phyloP scores from a whole-genome alignment of 1,140 invertebrate genomes.

The Chionoecetes opilio region DNA sequence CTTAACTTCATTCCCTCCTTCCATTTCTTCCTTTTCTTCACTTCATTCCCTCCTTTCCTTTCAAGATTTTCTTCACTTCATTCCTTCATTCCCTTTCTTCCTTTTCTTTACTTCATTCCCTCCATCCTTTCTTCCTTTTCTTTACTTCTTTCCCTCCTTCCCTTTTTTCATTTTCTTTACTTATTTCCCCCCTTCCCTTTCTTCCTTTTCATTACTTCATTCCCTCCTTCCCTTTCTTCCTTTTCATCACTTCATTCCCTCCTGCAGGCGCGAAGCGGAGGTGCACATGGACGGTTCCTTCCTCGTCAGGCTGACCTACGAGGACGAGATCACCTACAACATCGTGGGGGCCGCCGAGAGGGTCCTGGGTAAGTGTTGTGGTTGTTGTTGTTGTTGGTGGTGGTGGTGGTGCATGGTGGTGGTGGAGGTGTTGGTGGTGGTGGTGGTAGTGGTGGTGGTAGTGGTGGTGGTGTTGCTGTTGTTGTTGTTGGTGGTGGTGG shows the following conservation, averaged over 20 bases:
- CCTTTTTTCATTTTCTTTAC: not conserved
- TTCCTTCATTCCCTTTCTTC: not conserved
- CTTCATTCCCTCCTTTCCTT: not conserved
- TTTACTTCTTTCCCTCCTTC: not conserved
- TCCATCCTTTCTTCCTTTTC: too few relatives aligned
- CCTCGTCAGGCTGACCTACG: slow-evolving; percentile 96
- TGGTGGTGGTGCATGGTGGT: slow-evolving; percentile 30
- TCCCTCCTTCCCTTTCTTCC: not conserved
- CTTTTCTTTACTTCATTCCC: not conserved
- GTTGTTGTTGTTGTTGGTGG: slow-evolving; percentile 83
- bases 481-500: slow-evolving; percentile 4
- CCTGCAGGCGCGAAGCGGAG: slow-evolving; percentile 93
- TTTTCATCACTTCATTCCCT: not conserved
- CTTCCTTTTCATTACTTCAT: not conserved
- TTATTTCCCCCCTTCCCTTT: not conserved
- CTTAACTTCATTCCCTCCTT: not conserved
- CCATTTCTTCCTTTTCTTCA: not conserved
- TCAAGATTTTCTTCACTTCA: not conserved
- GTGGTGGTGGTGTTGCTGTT: too few relatives aligned
- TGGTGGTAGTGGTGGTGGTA: too few relatives aligned
- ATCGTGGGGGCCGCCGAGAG: slow-evolving; percentile 95
- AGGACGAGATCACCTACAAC: slow-evolving; percentile 97
- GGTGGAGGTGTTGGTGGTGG: too few relatives aligned
- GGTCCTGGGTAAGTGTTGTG: slow-evolving; percentile 91
- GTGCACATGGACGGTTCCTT: slow-evolving; percentile 97